Percentiles rank a stretch among this genome's conserved stretches.
phyloP scores from a whole-genome alignment of 2,888 invertebrate genomes.

The Brachyptera putata region DNA sequence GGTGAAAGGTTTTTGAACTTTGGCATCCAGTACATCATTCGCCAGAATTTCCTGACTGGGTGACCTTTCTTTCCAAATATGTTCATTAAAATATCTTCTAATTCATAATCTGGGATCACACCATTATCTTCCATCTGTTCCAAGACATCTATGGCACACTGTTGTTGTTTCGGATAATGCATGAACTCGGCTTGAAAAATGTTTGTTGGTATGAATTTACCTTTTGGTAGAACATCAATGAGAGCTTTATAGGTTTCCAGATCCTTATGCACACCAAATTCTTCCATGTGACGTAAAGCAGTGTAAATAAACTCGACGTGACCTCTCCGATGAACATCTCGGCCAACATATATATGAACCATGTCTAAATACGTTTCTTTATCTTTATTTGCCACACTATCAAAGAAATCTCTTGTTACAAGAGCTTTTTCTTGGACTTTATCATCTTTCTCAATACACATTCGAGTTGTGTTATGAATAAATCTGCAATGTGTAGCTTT shows the following conservation, averaged over 20 bases:
- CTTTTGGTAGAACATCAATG: conserved; percentile 82
- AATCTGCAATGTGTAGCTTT: not conserved
- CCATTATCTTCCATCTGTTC: conserved; percentile 94
- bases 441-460: not conserved
- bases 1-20: conserved; percentile 90
- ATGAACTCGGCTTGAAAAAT: conserved; percentile 82
- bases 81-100: conserved; percentile 75
- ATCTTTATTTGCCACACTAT: conserved; percentile 48
- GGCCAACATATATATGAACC: conserved; percentile 67
- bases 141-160: conserved; percentile 83
- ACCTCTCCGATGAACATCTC: conserved; percentile 68
- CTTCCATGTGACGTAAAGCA: conserved; percentile 82
- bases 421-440: conserved; percentile 24
- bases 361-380: conserved; percentile 67
- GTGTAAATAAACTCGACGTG: conserved; percentile 94
- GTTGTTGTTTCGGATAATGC: conserved; percentile 95
- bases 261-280: conserved; percentile 84
- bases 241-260: conserved; percentile 80
- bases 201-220: conserved; percentile 78
- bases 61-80: conserved; percentile 75
- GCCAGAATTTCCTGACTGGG: conserved; percentile 47
- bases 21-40: conserved; percentile 66
- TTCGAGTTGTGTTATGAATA: not conserved
- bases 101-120: conserved; percentile 87
- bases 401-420: conserved; percentile 36